Percentiles rank a stretch among this genome's conserved stretches.
Conservation (phyloP, 2,113 vertebrate genomes). For the Phyllopteryx taeniolatus region DNA sequence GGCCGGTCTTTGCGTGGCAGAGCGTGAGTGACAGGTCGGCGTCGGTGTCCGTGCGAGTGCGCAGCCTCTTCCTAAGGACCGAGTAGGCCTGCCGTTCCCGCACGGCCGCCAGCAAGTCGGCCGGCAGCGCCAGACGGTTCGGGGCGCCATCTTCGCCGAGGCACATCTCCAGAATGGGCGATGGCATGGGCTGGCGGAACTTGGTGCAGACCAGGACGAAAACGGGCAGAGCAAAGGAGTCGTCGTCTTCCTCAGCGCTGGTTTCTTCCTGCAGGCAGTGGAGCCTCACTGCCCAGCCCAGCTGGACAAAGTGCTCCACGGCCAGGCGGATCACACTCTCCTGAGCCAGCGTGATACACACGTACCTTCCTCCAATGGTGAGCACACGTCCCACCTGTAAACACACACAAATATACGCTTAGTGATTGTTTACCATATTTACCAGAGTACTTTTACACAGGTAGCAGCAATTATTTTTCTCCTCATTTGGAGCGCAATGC, state of each 20-base stretch:
- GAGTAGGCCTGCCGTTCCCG: conserved; percentile 86
- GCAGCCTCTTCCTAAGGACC: conserved; percentile 83
- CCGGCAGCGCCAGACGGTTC: conserved; percentile 63
- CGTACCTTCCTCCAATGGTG: conserved; percentile 85
- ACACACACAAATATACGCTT: conserved; percentile 1
- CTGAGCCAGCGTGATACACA: conserved; percentile 94
- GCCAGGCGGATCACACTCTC: conserved; percentile 83
- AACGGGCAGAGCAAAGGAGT: conserved; percentile 82
- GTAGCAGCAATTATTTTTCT: no score
- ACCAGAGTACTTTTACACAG: no score
- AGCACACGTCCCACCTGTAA: conserved; percentile 82
- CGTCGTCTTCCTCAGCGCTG: conserved; percentile 40
- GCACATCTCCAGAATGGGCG: conserved; percentile 85
- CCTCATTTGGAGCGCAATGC: no score
- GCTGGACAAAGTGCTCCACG: conserved; percentile 81
- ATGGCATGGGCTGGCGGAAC: conserved; percentile 78
- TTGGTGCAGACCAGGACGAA: conserved; percentile 93
- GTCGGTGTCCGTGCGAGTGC: conserved; percentile 63
- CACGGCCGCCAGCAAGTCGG: conserved; percentile 78
- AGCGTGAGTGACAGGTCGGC: conserved; percentile 78
- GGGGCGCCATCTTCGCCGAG: conserved; percentile 82
- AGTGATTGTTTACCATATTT: no score
- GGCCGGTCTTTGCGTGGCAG: conserved; percentile 76
- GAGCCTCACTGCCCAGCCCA: conserved; percentile 88
- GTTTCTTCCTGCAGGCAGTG: conserved; percentile 77